Evolutionary conservation across 1,140 invertebrate species (phyloP), one percentile per base, ranked within the genome.

Genomic region (Nebria ingens): DNA sequence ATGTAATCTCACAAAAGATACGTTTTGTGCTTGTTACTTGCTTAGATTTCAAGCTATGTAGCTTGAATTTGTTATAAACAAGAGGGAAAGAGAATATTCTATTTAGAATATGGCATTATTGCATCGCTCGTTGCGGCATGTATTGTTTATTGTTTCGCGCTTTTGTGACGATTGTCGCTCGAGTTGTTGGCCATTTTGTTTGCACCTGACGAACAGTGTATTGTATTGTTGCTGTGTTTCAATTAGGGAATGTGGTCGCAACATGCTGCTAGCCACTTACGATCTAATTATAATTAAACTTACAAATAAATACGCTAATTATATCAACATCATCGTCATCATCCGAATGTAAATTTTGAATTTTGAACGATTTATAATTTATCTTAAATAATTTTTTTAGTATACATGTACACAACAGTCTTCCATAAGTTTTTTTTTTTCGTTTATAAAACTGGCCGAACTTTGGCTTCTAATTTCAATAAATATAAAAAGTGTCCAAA

Each of bases 331-430:
- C 25, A 34, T 34, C 25, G 25, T 34, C 25, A 34, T 34, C 25
- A 34, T 34, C 25, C 25, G 25, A 34, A n/a, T 34, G 25, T 34
- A 45, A 67, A 67, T 67, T 67, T 67, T 66, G 65, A 67, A 67
- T 68, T 66, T 65, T 58, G 64, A 65, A 63, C 58, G 65, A 66
- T 64, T 4, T 11, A 17, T 45, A 45, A 12, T 45, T 11, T 11
- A 12, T 11, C 3, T n/a, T n/a, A n/a, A n/a, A n/a, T n/a, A n/a
- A n/a, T n/a, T n/a, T 45, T 45, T 45, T 45, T 45, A 67, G 66
- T 66, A 67, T 68, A 69, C 66, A 69, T 68, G 66, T 66, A 69
- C 64, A 65, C 63, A 67, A 69, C 68, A 69, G 68, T 69, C 68
- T 69, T 69, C 40, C 40, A 11, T 17, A 29, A 29, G 4, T 6